Evolutionary conservation across 2,797 vertebrate genomes (phyloP), one percentile per base, ranked within the genome.

Genomic region (Perodicticus potto): DNA sequence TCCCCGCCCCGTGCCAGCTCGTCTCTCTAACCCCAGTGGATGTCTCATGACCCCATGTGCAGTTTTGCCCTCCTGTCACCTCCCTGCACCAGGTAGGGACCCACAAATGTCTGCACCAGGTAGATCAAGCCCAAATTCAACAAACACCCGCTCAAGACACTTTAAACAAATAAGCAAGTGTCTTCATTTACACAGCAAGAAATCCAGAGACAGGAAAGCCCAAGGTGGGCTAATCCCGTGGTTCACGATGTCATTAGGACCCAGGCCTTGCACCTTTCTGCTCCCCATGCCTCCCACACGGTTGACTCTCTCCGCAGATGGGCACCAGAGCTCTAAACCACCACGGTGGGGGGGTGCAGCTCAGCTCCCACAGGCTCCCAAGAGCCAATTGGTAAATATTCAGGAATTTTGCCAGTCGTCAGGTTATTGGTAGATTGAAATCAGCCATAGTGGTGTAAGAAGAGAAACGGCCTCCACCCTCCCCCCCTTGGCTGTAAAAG

Each of bases 41-140:
- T 84, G 32, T 93, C 93, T 89, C 55, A 59, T 74, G 74, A 85
- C 11, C 83, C 86, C 82, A n/a, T 12, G 40, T 67, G 77, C 73
- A 4, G 5, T 61, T 85, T 73, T 83, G 55, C 17, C 74, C 59
- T 80, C 34, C 16, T 72, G 70, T 76, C 65, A 17, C 61, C 45
- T 73, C 45, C 84, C 67, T 86, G 53, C 85, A 67, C 86, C 77
- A 67, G 37, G 53, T 67, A 73, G 70, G 91, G 72, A 61, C 45
- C 65, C 78, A 27, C 14, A 22, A 92, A 53, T 53, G 55, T 49
- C 73, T 29, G 19, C 40, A 77, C 70, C 32, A 25, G 10, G 69
- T 63, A 84, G 74, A 61, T 57, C 65, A 76, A 90, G 53, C 49
- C 82, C 90, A 83, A 37, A 65, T 40, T 61, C 78, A 32, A 22